phyloP scores from a whole-genome alignment of 2,797 vertebrate species.

The Betta splendens region DNA sequence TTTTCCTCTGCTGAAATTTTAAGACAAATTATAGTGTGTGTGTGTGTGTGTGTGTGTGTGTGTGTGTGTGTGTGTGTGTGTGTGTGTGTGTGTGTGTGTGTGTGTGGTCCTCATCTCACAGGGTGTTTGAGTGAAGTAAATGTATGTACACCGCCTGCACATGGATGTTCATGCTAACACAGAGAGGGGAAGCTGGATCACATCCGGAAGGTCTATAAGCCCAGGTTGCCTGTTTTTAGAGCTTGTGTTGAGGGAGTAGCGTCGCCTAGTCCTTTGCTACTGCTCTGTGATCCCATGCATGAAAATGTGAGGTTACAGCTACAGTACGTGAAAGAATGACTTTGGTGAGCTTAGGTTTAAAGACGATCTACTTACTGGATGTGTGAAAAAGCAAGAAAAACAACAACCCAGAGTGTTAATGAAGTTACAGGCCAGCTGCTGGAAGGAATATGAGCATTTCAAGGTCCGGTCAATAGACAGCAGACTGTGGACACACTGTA shows the following conservation, averaged over 20 bases:
- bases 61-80: constrained; percentile 27
- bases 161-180: constrained; percentile 1
- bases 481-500: constrained; percentile 30
- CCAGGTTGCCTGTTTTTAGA: constrained; percentile 18
- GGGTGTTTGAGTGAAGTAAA: background rate
- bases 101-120: constrained; percentile 11
- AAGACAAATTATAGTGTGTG: constrained; percentile 31
- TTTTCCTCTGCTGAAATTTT: constrained; percentile 38
- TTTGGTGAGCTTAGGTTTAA: background rate
- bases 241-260: constrained; percentile 31
- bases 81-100: constrained; percentile 21
- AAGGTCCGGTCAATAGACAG: constrained; percentile 45
- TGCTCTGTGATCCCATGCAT: constrained; percentile 34
- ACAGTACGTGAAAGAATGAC: constrained; percentile 16
- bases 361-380: constrained; percentile 1
- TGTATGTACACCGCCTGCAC: background rate
- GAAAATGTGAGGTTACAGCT: background rate
- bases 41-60: background rate
- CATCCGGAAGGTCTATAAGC: constrained; percentile 1
- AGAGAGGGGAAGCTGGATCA: constrained; percentile 15
- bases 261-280: constrained; percentile 45
- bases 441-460: constrained; percentile 22
- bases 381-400: too few species aligned
- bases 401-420: too few species aligned
- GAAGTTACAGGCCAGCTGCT: background rate